These are phyloP conservation scores for Mycteria americana DNA, from an alignment of 2,797 vertebrate species.

Conservation along the genomic window DNA sequence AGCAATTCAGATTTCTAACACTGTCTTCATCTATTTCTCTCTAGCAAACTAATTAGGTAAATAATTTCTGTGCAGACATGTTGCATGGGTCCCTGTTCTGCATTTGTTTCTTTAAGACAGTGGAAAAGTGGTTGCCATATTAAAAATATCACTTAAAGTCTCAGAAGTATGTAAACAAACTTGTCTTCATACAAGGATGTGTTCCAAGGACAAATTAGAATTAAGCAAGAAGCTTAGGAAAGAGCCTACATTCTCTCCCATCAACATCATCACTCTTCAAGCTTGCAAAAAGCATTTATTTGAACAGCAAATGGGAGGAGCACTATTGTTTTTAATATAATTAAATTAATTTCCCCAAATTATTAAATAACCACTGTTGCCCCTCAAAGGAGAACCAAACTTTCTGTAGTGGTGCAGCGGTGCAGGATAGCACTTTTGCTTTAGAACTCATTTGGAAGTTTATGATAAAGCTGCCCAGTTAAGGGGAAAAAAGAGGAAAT, in stretches of 20 bases:
- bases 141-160: background rate
- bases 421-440: background rate
- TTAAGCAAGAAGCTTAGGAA: background rate
- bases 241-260: background rate
- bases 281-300: background rate
- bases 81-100: background rate
- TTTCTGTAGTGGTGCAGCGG: background rate
- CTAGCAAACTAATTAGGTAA: background rate
- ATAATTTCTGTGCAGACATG: background rate
- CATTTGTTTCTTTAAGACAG: background rate
- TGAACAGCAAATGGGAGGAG: background rate
- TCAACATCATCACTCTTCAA: background rate
- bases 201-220: background rate
- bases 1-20: background rate
- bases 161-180: background rate
- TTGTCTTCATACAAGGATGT: background rate
- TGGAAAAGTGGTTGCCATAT: background rate
- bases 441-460: background rate
- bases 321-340: background rate
- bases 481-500: background rate
- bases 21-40: background rate
- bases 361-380: background rate
- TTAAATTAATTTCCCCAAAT: background rate
- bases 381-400: background rate
- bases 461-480: background rate